Conservation (phyloP, 1,140 invertebrate genomes). For the Venturia canescens region DNA sequence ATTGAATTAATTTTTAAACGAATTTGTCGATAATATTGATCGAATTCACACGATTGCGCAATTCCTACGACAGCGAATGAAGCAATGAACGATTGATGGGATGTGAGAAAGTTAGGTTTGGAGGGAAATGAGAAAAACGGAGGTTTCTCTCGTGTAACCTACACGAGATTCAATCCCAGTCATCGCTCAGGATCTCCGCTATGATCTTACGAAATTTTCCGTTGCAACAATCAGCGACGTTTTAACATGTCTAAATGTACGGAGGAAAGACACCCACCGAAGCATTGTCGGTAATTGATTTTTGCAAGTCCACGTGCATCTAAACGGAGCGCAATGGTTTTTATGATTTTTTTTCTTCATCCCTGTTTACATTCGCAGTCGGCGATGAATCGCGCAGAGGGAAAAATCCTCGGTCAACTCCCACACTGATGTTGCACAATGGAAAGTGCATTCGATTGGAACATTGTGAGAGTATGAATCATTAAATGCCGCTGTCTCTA, state of each 20-base stretch:
- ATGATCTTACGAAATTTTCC: conserved; percentile 15
- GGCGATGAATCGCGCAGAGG: conserved; percentile 23
- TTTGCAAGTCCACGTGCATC: not conserved
- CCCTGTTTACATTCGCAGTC: not conserved
- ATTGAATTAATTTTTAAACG: too few relatives aligned
- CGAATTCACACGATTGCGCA: not conserved
- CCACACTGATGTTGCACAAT: conserved; percentile 35
- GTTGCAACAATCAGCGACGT: conserved; percentile 4
- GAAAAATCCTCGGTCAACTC: conserved; percentile 19
- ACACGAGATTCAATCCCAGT: conserved; percentile 22
- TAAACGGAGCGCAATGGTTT: conserved; percentile 1
- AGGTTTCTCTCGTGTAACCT: conserved; percentile 13
- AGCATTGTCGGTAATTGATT: conserved; percentile 31
- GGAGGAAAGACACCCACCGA: conserved; percentile 26
- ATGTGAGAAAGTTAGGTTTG: not conserved
- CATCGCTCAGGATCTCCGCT: conserved; percentile 24
- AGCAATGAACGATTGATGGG: conserved; percentile 11
- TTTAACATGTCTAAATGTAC: not conserved
- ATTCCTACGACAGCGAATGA: not conserved
- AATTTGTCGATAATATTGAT: not conserved
- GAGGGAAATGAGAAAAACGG: not conserved
- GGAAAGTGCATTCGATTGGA: conserved; percentile 8
- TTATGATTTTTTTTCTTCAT: not conserved
- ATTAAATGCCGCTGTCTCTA: not conserved
- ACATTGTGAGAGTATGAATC: conserved; percentile 18